These are phyloP conservation scores for Mamestra configurata DNA, from an alignment of 1,140 invertebrate genomes.

Conservation along the genomic window DNA sequence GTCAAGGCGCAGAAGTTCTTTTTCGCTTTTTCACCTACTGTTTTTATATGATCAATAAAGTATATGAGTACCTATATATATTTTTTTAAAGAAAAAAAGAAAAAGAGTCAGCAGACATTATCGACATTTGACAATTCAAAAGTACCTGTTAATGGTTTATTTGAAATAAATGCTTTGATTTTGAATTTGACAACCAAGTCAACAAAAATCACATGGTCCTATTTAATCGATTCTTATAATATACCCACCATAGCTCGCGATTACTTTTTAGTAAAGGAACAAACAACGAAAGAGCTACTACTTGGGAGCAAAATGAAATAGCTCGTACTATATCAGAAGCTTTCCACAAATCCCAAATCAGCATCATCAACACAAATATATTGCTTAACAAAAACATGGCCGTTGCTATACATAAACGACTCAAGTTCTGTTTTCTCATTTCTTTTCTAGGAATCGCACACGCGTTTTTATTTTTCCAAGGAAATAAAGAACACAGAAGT, in stretches of 20 bases:
- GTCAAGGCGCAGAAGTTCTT: no score
- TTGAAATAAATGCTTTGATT: no score
- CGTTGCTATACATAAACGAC: not conserved
- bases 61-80: no score
- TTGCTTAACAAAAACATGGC: conserved; percentile 7
- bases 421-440: not conserved
- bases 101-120: no score
- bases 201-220: not conserved
- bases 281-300: not conserved
- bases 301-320: not conserved
- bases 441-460: not conserved
- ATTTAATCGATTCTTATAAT: not conserved
- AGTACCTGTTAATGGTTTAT: no score
- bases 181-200: no score
- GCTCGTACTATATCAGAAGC: not conserved
- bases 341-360: not conserved
- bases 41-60: no score
- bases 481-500: not conserved
- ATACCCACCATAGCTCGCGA: not conserved
- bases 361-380: not conserved
- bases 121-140: no score
- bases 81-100: no score
- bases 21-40: no score
- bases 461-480: not conserved
- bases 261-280: not conserved